Evolutionary conservation across 2,888 invertebrate species (phyloP), one percentile per base, ranked within the genome.

Genomic region (Cheilosia pagana): DNA sequence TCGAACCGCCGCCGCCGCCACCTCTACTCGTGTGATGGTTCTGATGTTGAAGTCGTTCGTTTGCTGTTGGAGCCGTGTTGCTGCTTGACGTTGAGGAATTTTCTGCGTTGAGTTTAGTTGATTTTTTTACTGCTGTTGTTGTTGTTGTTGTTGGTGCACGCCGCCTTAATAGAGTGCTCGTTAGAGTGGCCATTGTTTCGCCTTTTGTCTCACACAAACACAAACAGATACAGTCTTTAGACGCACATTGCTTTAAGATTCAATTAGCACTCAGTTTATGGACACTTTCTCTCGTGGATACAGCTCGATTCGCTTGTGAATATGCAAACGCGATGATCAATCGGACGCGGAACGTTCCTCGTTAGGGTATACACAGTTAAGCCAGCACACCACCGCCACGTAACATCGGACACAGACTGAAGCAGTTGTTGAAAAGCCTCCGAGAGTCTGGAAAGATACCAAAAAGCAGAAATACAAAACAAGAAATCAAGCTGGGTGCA

Each of bases 391-490:
- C 81, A 50, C 21, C 81, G 85, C 85, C 85, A 85, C 85, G 85
- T 85, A 85, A 81, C 67, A 76, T 62, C 81, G 60, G 62, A 76
- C 81, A 65, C 75, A 71, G 67, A 85, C 85, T 85, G 59, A 85
- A 81, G 79, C 45, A 77, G 3, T 12, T 12, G 3, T 70, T 55
- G 62, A 52, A 72, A 82, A 72, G 63, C 65, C 77, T 63, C 12
- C 12, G 14, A 6, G 63, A 71, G 77, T 8, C 82, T 78, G 77
- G 35, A 52, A 81, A 60, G 52, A 76, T 25, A 75, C 48, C 28
- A 60, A 59, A 67, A 25, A 53, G 53, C 35, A 23, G 21, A 45
- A 55, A 59, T 21, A 59, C 59, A 31, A 76, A 48, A 78, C 45
- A 81, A 62, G 70, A 83, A 83, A 83, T 74, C 67, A 62, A 28